phyloP scores from a whole-genome alignment of 2,888 invertebrate genomes.

The Tortrix viridana region DNA sequence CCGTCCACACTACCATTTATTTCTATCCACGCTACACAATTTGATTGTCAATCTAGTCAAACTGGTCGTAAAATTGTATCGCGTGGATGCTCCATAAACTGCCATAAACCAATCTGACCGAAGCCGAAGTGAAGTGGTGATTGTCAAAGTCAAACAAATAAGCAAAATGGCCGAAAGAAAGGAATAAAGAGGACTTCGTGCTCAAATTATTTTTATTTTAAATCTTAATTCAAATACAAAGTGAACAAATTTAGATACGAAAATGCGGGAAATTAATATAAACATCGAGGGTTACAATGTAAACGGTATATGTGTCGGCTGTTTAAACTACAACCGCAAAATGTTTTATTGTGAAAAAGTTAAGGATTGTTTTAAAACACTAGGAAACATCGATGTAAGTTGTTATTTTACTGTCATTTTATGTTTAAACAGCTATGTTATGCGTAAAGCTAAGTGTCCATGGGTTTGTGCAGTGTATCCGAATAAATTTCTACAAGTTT shows the following conservation, averaged over 20 bases:
- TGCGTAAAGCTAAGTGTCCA: slow-evolving; percentile 11
- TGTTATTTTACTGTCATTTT: slow-evolving; percentile 4
- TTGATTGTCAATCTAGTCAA: no score
- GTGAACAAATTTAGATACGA: slow-evolving; percentile 38
- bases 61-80: no score
- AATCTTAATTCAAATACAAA: slow-evolving; percentile 4
- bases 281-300: slow-evolving; percentile 80
- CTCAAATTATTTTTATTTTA: slow-evolving; percentile 53
- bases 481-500: slow-evolving; percentile 47
- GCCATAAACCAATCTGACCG: no score
- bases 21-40: no score
- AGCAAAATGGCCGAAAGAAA: slow-evolving; percentile 76
- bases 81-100: no score
- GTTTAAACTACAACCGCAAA: slow-evolving; percentile 72
- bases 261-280: slow-evolving; percentile 77
- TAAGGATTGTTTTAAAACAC: slow-evolving; percentile 63
- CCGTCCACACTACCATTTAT: no score
- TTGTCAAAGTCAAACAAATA: slow-evolving; percentile 23
- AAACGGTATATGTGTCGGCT: slow-evolving; percentile 77
- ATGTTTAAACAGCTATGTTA: neutral
- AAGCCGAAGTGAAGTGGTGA: no score
- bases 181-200: slow-evolving; percentile 69
- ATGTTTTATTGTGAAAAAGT: slow-evolving; percentile 66
- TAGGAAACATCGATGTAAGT: slow-evolving; percentile 76
- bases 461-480: slow-evolving; percentile 33